A percentile compares a stretch with the other conserved stretches of the same genome.
phyloP scores from a whole-genome alignment of 2,113 vertebrate species.

The Puffinus mauretanicus region DNA sequence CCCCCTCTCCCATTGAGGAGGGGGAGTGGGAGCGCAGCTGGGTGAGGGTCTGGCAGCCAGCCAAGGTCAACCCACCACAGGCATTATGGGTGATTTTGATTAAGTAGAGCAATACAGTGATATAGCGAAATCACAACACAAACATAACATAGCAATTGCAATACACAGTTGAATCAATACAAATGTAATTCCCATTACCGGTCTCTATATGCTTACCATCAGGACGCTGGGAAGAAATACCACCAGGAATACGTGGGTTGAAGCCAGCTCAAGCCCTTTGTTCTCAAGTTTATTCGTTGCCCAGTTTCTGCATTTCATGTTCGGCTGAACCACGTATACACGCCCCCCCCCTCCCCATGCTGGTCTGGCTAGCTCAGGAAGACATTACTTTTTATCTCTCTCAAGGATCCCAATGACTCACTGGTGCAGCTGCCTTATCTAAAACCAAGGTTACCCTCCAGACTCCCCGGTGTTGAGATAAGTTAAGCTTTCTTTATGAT shows the following conservation, averaged over 20 bases:
- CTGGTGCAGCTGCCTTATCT: background rate
- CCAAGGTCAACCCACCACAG: background rate
- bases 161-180: background rate
- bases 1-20: accelerated
- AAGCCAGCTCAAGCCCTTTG: background rate
- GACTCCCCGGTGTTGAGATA: background rate
- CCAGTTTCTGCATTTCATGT: background rate
- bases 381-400: background rate
- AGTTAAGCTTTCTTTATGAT: background rate
- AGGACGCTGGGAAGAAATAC: background rate
- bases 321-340: accelerated
- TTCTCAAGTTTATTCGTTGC: background rate
- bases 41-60: background rate
- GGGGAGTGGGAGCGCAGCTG: background rate
- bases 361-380: background rate
- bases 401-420: background rate
- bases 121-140: background rate
- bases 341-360: too few species aligned
- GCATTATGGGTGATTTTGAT: background rate
- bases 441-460: background rate
- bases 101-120: background rate
- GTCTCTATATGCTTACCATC: background rate
- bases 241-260: accelerated
- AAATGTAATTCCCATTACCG: accelerated
- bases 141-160: background rate